These are phyloP conservation scores for Catonia carolina DNA, from an alignment of 2,888 invertebrate genomes.

Conservation along the genomic window DNA sequence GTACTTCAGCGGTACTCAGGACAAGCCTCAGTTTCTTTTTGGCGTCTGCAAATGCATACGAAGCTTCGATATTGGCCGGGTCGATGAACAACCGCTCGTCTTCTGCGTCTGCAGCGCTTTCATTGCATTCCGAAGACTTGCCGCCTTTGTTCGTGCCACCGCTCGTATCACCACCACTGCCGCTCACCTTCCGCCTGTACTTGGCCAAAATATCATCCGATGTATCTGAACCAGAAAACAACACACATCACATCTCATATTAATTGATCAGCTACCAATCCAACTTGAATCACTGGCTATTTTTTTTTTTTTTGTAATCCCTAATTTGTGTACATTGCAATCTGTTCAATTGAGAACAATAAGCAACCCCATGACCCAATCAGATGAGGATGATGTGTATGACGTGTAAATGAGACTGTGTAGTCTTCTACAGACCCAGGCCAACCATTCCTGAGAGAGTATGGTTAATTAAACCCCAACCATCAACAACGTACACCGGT, in stretches of 20 bases:
- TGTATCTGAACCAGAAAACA: slow-evolving; percentile 51
- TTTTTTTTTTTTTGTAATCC: no score
- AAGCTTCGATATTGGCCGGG: slow-evolving; percentile 40
- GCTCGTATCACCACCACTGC: slow-evolving; percentile 48
- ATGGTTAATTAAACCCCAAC: no score
- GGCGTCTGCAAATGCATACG: slow-evolving; percentile 42
- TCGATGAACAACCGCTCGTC: slow-evolving; percentile 48
- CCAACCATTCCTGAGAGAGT: no score
- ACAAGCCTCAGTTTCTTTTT: slow-evolving; percentile 88
- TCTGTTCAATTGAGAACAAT: no score
- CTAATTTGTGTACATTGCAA: no score
- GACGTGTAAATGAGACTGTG: no score
- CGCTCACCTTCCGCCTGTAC: slow-evolving; percentile 67
- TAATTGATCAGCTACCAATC: no score
- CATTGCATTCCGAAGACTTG: slow-evolving; percentile 42
- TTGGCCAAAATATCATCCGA: slow-evolving; percentile 93
- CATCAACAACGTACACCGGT: no score
- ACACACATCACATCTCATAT: background rate
- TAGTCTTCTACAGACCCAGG: no score
- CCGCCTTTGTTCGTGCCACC: slow-evolving; percentile 27
- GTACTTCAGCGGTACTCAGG: slow-evolving; percentile 78
- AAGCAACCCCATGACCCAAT: no score
- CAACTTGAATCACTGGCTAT: no score
- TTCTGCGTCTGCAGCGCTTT: slow-evolving; percentile 42
- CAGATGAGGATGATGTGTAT: no score